Evolutionary conservation across 2,888 invertebrate genomes (phyloP), one percentile per base, ranked within the genome.

Genomic region (Galerucella pusilla): DNA sequence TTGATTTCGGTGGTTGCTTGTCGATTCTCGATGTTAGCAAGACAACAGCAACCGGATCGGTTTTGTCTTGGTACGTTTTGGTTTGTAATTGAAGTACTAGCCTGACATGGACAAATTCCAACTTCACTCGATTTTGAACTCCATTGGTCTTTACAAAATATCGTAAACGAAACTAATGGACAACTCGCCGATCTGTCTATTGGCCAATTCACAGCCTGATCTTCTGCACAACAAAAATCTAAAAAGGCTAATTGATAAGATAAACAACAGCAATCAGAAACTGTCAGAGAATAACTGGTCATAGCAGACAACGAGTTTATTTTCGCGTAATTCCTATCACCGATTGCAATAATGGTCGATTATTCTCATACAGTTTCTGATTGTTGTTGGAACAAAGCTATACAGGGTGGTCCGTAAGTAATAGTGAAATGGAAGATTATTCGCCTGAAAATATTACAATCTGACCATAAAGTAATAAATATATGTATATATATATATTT

Each of bases 71-170:
- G 57, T n/a, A 9, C 16, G 2, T 57, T 20, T 57, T 57, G 20
- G 16, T 57, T 20, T 20, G 16, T n/a, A 57, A 16, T 20, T 20
- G 57, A 20, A 20, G 57, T 20, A 20, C 2, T 28, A 35, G 28
- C 4, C 35, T 61, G 14, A 35, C 20, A 59, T 20, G 10, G 59
- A 20, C 61, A 35, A 35, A 35, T 28, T 11, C 35, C 35, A 28
- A 14, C 14, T 61, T 61, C 61, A 28, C 59, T 60, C 25, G 59
- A 60, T 60, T 61, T 61, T 6, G 61, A 61, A n/a, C 35, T 12
- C 28, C 61, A 61, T 61, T 61, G 12, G 14, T 35, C 35, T 61
- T 61, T 35, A 35, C 61, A 61, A 25, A 20, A 60, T 28, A 60
- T 28, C 6, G 28, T 28, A 6, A 61, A 6, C 14, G 61, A 35